Conservation (phyloP, 2,888 invertebrate genomes). For the Dryomyza anilis region DNA sequence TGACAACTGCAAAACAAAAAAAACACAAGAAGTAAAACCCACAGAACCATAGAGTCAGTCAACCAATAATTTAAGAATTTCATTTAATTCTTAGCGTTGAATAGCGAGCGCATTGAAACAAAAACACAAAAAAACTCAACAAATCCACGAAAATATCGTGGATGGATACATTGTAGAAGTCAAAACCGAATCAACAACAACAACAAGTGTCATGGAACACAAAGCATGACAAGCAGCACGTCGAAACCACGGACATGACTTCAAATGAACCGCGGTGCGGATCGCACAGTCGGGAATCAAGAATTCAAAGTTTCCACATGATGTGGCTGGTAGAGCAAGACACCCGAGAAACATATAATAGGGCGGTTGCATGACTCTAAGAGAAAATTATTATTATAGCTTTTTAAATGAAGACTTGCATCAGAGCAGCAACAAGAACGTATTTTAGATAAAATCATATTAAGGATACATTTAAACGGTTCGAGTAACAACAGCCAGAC, state of each 20-base stretch:
- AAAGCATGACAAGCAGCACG: constrained; percentile 7
- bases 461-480: background rate
- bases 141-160: background rate
- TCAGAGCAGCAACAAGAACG: too few relatives aligned
- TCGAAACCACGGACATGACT: background rate
- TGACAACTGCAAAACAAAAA: constrained; percentile 26
- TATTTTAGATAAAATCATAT: background rate
- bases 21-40: too few relatives aligned
- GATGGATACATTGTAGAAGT: background rate
- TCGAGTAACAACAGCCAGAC: background rate
- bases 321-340: background rate
- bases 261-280: constrained; percentile 26
- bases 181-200: background rate
- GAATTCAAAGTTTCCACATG: background rate
- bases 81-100: too few relatives aligned
- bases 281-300: background rate
- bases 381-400: background rate
- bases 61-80: too few relatives aligned
- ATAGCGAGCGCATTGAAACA: too few relatives aligned
- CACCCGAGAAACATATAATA: background rate
- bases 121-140: background rate
- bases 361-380: background rate
- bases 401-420: background rate
- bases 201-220: constrained; percentile 11
- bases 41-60: too few relatives aligned